Conservation (phyloP, 2,888 invertebrate genomes). For the Muschampia plurimacula region DNA sequence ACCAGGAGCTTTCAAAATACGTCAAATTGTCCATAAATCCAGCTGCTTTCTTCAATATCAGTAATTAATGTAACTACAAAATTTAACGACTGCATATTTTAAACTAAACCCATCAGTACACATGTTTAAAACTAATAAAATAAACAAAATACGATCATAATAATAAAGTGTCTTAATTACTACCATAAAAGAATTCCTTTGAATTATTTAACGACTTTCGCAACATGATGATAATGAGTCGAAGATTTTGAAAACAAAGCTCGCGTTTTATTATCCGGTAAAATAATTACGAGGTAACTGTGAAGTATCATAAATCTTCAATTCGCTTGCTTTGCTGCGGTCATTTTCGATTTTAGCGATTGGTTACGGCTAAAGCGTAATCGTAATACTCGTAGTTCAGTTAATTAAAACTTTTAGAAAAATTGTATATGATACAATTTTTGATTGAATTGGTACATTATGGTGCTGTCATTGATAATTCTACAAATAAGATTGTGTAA, state of each 20-base stretch:
- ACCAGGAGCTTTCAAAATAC: background rate
- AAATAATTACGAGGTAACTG: conserved; percentile 18
- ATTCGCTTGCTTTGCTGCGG: conserved; percentile 25
- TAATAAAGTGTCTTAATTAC: conserved; percentile 4
- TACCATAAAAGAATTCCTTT: conserved; percentile 14
- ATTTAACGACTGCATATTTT: background rate
- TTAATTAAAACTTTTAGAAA: background rate
- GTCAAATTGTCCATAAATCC: background rate
- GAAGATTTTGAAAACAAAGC: conserved; percentile 16
- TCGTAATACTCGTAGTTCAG: conserved; percentile 6
- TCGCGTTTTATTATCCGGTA: conserved; percentile 17
- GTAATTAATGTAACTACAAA: background rate
- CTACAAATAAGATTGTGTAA: background rate
- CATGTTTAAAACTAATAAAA: conserved; percentile 12
- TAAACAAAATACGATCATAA: conserved; percentile 7
- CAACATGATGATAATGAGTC: conserved; percentile 22
- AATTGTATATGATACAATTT: background rate
- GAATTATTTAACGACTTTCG: conserved; percentile 12
- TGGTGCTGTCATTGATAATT: background rate
- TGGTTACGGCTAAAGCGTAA: conserved; percentile 15
- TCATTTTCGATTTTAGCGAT: conserved; percentile 12
- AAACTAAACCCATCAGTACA: background rate
- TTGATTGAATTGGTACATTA: background rate
- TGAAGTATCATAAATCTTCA: conserved; percentile 25
- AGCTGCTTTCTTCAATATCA: background rate